Percentiles rank a stretch among this genome's conserved stretches.
phyloP scores from a whole-genome alignment of 2,113 vertebrate genomes.

The Macquaria ambigua region DNA sequence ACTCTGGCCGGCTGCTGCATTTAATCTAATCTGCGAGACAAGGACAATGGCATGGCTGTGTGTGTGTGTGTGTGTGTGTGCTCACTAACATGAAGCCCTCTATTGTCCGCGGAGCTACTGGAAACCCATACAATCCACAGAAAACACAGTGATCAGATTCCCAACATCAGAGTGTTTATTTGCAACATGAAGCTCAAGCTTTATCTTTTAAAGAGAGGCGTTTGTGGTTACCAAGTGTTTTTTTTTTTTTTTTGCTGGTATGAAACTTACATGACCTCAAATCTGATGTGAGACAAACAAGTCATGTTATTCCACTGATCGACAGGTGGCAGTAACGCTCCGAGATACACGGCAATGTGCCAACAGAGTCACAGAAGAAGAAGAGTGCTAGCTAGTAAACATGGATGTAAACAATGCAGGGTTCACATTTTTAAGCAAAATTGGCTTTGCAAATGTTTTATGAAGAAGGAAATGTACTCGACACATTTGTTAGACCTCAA shows the following conservation, averaged over 20 bases:
- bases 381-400: no score
- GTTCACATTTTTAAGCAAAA: no score
- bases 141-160: conserved; percentile 50
- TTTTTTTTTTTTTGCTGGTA: not conserved
- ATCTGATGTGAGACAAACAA: not conserved
- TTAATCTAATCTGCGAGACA: conserved; percentile 59
- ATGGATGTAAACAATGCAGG: no score
- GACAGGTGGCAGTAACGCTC: no score
- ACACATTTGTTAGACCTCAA: no score
- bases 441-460: no score
- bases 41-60: conserved; percentile 50
- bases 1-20: conserved; percentile 15
- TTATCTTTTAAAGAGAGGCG: not conserved
- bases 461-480: no score
- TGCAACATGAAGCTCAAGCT: not conserved
- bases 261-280: not conserved
- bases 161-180: conserved; percentile 12
- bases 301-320: no score
- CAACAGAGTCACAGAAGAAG: no score
- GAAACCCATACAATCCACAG: conserved; percentile 32
- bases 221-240: not conserved
- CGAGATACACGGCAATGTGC: no score
- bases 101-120: conserved; percentile 40
- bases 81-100: conserved; percentile 32
- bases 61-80: conserved; percentile 22